Conservation (phyloP, 2,797 vertebrate species). For the Mormyrops boulengeri region DNA sequence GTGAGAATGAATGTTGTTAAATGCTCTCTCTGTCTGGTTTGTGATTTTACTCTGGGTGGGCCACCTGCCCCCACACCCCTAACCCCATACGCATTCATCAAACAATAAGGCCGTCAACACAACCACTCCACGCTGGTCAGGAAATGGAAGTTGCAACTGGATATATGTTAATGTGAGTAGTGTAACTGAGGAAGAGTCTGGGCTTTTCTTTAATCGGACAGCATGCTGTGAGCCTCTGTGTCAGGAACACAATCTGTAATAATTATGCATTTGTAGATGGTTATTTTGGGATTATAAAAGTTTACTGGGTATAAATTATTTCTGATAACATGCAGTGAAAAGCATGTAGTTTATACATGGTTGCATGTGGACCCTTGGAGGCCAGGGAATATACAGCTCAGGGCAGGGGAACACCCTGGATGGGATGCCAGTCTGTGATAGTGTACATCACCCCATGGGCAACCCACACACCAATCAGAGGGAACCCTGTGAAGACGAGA, state of each 20-base stretch:
- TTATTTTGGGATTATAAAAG: neutral
- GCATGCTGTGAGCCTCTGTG: neutral
- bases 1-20: neutral
- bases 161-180: neutral
- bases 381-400: neutral
- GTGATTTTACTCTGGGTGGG: neutral
- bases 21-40: neutral
- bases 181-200: neutral
- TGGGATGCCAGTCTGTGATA: neutral
- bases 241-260: neutral
- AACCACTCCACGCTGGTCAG: neutral
- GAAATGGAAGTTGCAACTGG: constrained; percentile 4
- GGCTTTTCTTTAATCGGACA: neutral
- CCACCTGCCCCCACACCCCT: neutral
- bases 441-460: neutral
- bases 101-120: neutral
- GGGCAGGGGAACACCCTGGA: neutral
- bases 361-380: neutral
- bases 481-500: neutral
- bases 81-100: neutral
- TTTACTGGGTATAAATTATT: neutral
- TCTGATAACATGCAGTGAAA: neutral
- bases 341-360: neutral
- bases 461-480: neutral
- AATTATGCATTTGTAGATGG: neutral